Percentiles rank a stretch among this genome's conserved stretches.
Conservation (phyloP, 2,888 invertebrate species). For the Eilema caniola region DNA sequence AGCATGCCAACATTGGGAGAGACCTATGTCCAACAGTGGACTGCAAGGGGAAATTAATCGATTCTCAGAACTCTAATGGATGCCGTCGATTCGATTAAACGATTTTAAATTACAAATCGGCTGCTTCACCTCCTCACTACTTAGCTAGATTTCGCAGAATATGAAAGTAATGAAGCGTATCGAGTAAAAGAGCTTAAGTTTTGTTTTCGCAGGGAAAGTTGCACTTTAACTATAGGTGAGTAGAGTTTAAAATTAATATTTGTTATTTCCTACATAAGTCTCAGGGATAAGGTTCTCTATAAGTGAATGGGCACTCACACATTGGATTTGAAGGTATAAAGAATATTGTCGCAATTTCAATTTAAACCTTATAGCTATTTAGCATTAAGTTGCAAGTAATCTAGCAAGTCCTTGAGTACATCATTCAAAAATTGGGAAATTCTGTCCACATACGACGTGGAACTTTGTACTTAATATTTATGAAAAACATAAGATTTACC, state of each 20-base stretch:
- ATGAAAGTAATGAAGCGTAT: constrained; percentile 56
- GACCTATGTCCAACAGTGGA: no score
- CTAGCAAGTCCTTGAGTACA: constrained; percentile 43
- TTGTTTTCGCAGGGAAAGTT: constrained; percentile 9
- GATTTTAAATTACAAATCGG: constrained; percentile 26
- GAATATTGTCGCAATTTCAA: constrained; percentile 22
- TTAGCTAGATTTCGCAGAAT: constrained; percentile 56
- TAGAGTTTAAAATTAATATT: constrained; percentile 37
- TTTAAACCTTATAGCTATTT: background rate
- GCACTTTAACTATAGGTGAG: accelerated
- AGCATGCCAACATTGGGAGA: no score
- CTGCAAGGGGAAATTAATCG: background rate
- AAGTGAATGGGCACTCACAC: constrained; percentile 71
- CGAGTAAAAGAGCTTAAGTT: constrained; percentile 27
- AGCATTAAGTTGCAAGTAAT: constrained; percentile 43
- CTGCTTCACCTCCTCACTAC: constrained; percentile 23
- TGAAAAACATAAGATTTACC: constrained; percentile 44
- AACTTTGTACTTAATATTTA: constrained; percentile 23
- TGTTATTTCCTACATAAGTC: constrained; percentile 23
- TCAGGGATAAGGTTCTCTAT: constrained; percentile 42
- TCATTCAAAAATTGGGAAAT: constrained; percentile 56
- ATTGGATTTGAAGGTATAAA: constrained; percentile 38
- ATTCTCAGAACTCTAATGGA: background rate
- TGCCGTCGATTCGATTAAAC: constrained; percentile 1
- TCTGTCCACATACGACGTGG: constrained; percentile 56